Conservation (phyloP, 2,113 vertebrate species). For the Protobothrops flavoviridis region DNA sequence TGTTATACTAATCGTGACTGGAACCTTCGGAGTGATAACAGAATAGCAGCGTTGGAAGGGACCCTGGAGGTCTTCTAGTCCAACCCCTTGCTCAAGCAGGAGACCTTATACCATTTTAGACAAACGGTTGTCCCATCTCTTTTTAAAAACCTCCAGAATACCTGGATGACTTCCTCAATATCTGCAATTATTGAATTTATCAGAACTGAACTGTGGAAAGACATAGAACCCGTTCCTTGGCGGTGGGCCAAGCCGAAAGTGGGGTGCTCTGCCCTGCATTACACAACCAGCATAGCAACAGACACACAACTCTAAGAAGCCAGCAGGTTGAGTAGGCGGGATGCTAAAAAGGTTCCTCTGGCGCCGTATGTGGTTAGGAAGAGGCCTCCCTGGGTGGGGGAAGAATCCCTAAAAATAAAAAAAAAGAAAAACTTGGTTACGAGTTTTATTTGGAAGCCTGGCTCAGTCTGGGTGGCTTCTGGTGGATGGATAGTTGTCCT, state of each 20-base stretch:
- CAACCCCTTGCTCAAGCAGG: background rate
- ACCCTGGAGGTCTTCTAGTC: background rate
- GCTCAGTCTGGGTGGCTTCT: background rate
- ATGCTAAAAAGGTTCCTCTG: background rate
- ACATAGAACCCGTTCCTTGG: background rate
- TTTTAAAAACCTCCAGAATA: no score
- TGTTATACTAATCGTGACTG: no score
- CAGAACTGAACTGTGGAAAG: background rate
- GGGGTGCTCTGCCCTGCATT: background rate
- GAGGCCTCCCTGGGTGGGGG: background rate
- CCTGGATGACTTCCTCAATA: no score
- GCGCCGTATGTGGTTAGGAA: background rate
- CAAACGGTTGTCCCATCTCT: no score
- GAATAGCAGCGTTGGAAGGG: background rate
- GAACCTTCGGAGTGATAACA: background rate
- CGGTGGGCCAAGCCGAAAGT: background rate
- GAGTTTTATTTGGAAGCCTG: background rate
- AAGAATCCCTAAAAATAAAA: background rate
- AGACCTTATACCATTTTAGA: no score
- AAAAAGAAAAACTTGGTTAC: background rate
- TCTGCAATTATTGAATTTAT: no score
- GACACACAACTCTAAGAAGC: background rate
- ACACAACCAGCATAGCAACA: background rate
- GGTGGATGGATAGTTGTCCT: background rate
- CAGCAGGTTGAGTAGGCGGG: background rate